phyloP scores from a whole-genome alignment of 2,888 invertebrate genomes.

The Osmoderma eremita region DNA sequence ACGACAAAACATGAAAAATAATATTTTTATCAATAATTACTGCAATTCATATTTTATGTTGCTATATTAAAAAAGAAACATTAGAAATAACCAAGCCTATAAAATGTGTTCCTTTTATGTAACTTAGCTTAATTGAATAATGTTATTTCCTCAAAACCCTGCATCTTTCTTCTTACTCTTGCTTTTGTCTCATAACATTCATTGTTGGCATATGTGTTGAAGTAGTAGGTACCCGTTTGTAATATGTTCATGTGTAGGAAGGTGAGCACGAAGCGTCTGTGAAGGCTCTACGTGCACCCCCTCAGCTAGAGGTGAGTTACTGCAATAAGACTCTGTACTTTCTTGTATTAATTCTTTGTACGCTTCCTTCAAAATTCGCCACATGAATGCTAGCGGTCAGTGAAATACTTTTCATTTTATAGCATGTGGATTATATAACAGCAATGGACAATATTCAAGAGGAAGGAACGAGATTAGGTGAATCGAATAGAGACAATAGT shows the following conservation, averaged over 20 bases:
- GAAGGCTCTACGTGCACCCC: slow-evolving; percentile 62
- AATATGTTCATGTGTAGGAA: slow-evolving; percentile 57
- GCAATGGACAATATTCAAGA: slow-evolving; percentile 57
- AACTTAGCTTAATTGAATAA: slow-evolving; percentile 15
- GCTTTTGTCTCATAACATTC: slow-evolving; percentile 36
- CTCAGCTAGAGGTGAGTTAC: slow-evolving; percentile 60
- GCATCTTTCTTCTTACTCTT: neutral
- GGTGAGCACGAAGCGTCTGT: slow-evolving; percentile 64
- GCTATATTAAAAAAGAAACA: too few species aligned
- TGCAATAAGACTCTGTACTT: slow-evolving; percentile 1
- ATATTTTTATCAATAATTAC: too few species aligned
- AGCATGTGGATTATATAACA: slow-evolving; percentile 44
- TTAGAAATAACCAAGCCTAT: too few species aligned
- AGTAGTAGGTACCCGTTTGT: slow-evolving; percentile 28
- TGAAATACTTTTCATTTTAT: slow-evolving; percentile 6
- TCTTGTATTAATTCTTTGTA: slow-evolving; percentile 5
- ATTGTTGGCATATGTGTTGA: slow-evolving; percentile 37
- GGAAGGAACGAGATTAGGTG: slow-evolving; percentile 49
- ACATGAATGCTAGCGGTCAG: neutral
- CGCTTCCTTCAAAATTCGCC: neutral
- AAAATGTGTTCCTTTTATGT: too few species aligned
- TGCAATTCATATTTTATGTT: too few species aligned
- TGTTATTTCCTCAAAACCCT: too few species aligned
- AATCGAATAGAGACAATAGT: slow-evolving; percentile 32
- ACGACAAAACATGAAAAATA: too few species aligned